Percentiles rank a stretch among this genome's conserved stretches.
Conservation (phyloP, 2,888 invertebrate genomes). For the Tiphia femorata region DNA sequence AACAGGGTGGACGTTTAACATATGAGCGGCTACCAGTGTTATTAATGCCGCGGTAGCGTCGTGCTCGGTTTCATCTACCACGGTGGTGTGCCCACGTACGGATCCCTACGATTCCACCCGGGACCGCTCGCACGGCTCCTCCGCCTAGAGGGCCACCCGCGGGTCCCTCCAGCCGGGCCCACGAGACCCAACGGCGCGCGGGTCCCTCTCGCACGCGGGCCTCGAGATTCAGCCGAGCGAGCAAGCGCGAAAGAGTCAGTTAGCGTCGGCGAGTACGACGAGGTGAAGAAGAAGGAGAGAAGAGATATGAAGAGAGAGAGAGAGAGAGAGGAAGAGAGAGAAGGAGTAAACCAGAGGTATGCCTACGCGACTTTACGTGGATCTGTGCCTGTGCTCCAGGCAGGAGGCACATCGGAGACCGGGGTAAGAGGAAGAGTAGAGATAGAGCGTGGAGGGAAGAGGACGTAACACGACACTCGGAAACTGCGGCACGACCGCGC, state of each 20-base stretch:
- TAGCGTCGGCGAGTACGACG: too few species aligned
- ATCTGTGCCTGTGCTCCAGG: not conserved
- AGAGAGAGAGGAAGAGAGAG: conserved; percentile 1
- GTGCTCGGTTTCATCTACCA: conserved; percentile 59
- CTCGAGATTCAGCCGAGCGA: conserved; percentile 8
- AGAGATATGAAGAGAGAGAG: too few species aligned
- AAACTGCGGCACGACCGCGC: conserved; percentile 44
- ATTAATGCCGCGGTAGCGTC: conserved; percentile 65
- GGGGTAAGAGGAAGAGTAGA: conserved; percentile 3
- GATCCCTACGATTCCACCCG: conserved; percentile 46
- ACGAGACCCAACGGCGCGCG: conserved; percentile 31
- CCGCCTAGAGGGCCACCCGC: conserved; percentile 54
- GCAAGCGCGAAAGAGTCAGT: conserved; percentile 15
- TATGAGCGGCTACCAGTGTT: conserved; percentile 68
- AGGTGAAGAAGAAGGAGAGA: too few species aligned
- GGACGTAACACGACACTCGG: conserved; percentile 62
- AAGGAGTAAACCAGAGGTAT: not conserved
- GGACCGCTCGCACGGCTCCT: too few species aligned
- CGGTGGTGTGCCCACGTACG: conserved; percentile 52
- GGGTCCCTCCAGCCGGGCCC: conserved; percentile 43
- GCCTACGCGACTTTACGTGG: not conserved
- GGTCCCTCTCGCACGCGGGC: conserved; percentile 15
- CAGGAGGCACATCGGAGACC: conserved; percentile 1
- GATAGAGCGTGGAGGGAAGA: conserved; percentile 11
- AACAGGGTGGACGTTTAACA: conserved; percentile 68